Evolutionary conservation across 2,888 invertebrate species (phyloP), one percentile per base, ranked within the genome.

Genomic region (Schizotus pectinicornis): DNA sequence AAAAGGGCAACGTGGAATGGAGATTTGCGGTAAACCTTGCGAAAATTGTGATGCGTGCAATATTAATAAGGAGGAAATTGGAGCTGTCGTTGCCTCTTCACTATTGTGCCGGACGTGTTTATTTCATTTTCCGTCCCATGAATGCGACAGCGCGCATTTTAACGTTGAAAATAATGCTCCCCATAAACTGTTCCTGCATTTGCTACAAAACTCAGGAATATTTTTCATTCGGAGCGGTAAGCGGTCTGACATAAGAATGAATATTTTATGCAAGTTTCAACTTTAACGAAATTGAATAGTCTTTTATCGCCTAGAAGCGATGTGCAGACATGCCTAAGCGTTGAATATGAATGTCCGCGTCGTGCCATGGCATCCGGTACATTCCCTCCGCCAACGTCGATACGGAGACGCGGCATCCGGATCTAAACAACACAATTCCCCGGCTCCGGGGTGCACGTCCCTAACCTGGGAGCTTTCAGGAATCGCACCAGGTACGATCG

Each of bases 331-430:
- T 55, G 59, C 39, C 50, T 55, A 41, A 49, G 46, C 42, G 54
- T 53, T 59, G 59, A 59, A 59, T 59, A 55, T 55, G 59, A 59
- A 59, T 59, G 55, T 59, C 54, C 54, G 54, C 47, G 47, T 59
- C 59, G 59, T 55, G 59, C 59, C 59, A 50, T 36, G 49, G 59
- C 59, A 59, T 59, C 59, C 59, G 59, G 49, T 39, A 46, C 37
- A 35, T 39, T 47, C 41, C 47, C 47, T 41, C 30, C 46, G 37
- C 48, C 8, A 9, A 22, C 22, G 22, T 22, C 22, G 36, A 56
- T 56, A 54, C 35, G 43, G 45, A 39, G 22, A 22, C 22, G 12
- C 54, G 31, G 30, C 54, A 34, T 54, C 54, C 54, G 54, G 53
- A 37, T 52, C 42, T 52, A 52, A 52, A 39, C 53, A 53, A 46